Base-by-base conservation (phyloP, 2,797 vertebrate genomes). In the Sebastes trivittatus region DNA sequence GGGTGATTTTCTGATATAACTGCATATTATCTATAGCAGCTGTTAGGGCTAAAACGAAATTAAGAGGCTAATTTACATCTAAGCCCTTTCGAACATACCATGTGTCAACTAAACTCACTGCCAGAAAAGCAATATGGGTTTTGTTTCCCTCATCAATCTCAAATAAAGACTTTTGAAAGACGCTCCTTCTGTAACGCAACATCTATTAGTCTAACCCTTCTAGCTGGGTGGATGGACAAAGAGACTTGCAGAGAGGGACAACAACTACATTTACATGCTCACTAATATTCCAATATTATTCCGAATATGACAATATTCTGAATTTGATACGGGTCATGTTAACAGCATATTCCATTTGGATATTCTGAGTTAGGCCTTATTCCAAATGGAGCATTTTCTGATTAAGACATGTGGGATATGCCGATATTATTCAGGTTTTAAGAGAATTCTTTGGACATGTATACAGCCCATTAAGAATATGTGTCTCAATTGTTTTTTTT, bases 41-140 rank as follows among this genome's bases (percentile, higher is more conserved):
- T 72, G 65, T 7, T 52, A 1, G 20, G 60, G 36, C 20, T 49
- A 25, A 59, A 83, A 71, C 59, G 5, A 79, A 78, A 77, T 62
- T 49, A 82, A 80, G 29, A 29, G 4, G 8, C 16, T 68, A 9
- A 68, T 74, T 74, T 74, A 34, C 72, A 82, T 78, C 13, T 23
- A 62, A 72, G 67, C 25, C 6, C 55, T 58, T n/a, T 30, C 11
- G 72, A 77, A 68, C 23, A 52, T 18, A 32, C 20, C 4, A 75
- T 38, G 23, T 67, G 36, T 71, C 18, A 38, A 67, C 61, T 54
- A 59, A 77, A 59, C 38, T 78, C 46, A 61, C 38, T 59, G 49
- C 3, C 5, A 58, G 5, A 38, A 59, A 42, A 23, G 18, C 34
- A 49, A 23, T 55, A 18, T 7, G 11, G 6, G 11, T 67, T 52